Conservation (phyloP, 1,140 invertebrate genomes). For the Hyposmocoma kahamanoa region DNA sequence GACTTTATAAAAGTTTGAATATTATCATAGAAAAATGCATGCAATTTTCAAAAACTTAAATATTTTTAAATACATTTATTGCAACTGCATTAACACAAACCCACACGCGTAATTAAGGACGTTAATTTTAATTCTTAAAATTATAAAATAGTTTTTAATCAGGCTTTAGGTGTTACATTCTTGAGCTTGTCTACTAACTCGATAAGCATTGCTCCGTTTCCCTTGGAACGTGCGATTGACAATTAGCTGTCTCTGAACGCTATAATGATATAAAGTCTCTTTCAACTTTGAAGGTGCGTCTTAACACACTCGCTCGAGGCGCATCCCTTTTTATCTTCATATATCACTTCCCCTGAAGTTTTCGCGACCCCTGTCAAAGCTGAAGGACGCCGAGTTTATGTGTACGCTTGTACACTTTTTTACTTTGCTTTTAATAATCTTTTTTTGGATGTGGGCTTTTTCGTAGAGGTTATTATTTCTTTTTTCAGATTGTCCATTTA, state of each 20-base stretch:
- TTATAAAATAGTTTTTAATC: constrained; percentile 15
- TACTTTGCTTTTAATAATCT: constrained; percentile 54
- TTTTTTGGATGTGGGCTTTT: constrained; percentile 66
- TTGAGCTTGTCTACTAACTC: constrained; percentile 23
- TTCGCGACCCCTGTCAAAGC: constrained; percentile 35
- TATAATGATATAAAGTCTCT: constrained; percentile 19
- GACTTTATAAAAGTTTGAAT: too few relatives aligned
- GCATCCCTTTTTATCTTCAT: background rate
- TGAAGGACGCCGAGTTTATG: constrained; percentile 22
- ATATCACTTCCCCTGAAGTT: constrained; percentile 23
- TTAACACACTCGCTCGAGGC: background rate
- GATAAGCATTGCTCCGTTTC: constrained; percentile 10
- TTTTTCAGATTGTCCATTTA: constrained; percentile 36
- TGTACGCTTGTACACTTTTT: constrained; percentile 32
- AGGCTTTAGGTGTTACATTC: constrained; percentile 9
- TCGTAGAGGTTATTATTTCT: constrained; percentile 39
- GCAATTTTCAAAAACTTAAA: constrained; percentile 26
- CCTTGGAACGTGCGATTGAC: constrained; percentile 10
- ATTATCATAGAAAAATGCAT: constrained; percentile 16
- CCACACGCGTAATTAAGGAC: constrained; percentile 58
- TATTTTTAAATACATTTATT: constrained; percentile 14
- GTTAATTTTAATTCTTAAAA: constrained; percentile 48
- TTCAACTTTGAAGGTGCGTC: background rate
- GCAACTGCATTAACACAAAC: constrained; percentile 66
- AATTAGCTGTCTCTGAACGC: constrained; percentile 27